Conservation (phyloP, 2,797 vertebrate species). For the Nothura maculosa region DNA sequence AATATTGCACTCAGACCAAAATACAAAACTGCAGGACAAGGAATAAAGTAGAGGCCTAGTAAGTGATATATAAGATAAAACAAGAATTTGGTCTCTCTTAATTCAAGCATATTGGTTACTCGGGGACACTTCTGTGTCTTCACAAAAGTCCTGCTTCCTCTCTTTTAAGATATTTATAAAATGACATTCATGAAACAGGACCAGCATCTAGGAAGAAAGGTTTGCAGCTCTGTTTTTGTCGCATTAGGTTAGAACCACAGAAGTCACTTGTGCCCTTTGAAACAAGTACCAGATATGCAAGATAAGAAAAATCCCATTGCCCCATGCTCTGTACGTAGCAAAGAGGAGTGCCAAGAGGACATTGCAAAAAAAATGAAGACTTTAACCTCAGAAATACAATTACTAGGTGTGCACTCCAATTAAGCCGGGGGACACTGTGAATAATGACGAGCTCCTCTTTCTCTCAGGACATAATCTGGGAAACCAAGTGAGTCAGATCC, state of each 20-base stretch:
- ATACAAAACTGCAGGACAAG: not conserved
- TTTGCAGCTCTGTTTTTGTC: not conserved
- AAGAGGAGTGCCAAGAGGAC: no score
- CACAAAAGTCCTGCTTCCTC: not conserved
- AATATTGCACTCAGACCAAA: not conserved
- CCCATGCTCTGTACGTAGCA: accelerated
- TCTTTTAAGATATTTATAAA: not conserved
- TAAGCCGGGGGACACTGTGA: not conserved
- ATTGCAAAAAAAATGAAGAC: no score
- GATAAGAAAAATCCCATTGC: not conserved
- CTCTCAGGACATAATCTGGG: not conserved
- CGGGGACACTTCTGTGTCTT: not conserved
- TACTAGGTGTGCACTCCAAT: not conserved
- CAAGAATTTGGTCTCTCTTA: not conserved
- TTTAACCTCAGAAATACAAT: not conserved
- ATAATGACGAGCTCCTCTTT: not conserved
- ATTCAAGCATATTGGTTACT: not conserved
- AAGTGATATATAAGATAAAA: not conserved
- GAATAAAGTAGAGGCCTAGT: not conserved
- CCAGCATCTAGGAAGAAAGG: no score
- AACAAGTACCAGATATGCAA: not conserved
- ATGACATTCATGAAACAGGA: not conserved
- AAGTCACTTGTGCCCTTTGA: not conserved
- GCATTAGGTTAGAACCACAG: not conserved
- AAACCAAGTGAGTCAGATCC: not conserved